These are phyloP conservation scores for Nymphalis urticae DNA, from an alignment of 2,888 invertebrate species.

Conservation along the genomic window DNA sequence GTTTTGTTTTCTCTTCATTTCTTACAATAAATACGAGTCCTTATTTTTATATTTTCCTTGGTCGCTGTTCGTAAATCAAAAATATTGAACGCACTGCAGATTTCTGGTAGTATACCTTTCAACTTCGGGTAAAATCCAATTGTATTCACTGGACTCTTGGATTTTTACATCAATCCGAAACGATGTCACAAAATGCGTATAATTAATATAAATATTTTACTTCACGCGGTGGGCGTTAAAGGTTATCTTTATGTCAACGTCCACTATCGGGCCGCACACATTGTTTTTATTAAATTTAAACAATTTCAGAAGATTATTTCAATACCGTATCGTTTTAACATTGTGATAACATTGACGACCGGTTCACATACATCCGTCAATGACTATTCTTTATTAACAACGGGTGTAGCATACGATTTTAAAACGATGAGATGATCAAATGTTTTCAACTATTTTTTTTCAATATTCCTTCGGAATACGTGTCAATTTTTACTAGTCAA, in stretches of 20 bases:
- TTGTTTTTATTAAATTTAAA: conserved; percentile 11
- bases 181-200: background rate
- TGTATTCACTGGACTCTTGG: background rate
- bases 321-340: background rate
- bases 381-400: background rate
- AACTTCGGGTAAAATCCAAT: background rate
- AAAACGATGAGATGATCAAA: no score
- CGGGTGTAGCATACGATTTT: no score
- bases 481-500: no score
- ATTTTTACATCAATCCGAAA: background rate
- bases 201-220: background rate
- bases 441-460: no score
- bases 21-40: no score
- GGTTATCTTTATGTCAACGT: conserved; percentile 9
- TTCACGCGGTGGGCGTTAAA: background rate
- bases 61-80: no score
- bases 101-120: background rate
- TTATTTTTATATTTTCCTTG: no score
- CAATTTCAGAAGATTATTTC: background rate
- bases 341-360: background rate
- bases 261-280: conserved; percentile 14
- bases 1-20: no score
- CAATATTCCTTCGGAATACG: no score
- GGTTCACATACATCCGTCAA: background rate
- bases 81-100: background rate